These are phyloP conservation scores for Loris lydekkerianus DNA, from an alignment of 2,797 vertebrate genomes.

Conservation along the genomic window DNA sequence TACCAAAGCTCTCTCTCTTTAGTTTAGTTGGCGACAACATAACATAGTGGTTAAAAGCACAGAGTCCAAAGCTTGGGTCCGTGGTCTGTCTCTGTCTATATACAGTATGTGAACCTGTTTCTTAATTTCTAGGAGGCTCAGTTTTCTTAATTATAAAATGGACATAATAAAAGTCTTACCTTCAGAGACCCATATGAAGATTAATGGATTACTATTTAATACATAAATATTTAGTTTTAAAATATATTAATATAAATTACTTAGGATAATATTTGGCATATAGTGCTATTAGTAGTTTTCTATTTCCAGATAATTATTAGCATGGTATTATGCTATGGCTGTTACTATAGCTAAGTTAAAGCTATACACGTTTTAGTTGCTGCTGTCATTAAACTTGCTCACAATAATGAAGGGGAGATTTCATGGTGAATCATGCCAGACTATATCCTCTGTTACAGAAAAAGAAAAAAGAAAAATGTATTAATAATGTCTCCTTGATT, in stretches of 20 bases:
- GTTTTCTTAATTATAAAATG: not conserved
- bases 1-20: not conserved
- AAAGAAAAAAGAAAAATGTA: not conserved
- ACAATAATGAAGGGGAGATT: not conserved
- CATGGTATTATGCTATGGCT: not conserved
- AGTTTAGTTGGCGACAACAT: not conserved
- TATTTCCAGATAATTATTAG: not conserved
- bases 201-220: not conserved
- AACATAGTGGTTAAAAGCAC: not conserved
- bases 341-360: not conserved
- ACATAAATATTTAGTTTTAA: not conserved
- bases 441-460: not conserved
- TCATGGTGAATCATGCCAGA: not conserved
- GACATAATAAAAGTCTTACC: not conserved
- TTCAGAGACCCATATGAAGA: not conserved
- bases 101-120: not conserved
- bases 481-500: not conserved
- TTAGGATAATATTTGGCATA: not conserved
- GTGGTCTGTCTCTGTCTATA: not conserved
- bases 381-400: not conserved
- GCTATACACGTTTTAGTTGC: not conserved
- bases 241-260: not conserved
- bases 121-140: not conserved
- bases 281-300: not conserved
- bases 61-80: not conserved